These are phyloP conservation scores for Drosophila hydei DNA, from an alignment of 1,140 invertebrate species.

Conservation along the genomic window DNA sequence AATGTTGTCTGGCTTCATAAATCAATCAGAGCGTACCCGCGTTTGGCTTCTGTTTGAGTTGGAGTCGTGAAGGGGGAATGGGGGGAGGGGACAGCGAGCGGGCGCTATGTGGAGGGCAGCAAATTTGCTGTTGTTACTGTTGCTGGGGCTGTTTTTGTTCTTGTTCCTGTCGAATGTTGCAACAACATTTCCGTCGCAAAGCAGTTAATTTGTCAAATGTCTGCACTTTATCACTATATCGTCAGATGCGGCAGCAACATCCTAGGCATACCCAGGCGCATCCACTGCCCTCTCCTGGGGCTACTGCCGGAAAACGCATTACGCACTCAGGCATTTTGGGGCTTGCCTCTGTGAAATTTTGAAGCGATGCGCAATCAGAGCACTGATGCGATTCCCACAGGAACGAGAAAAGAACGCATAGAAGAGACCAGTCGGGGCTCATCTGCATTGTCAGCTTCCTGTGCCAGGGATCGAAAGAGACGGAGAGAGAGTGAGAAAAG, in stretches of 20 bases:
- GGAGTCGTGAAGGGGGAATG: neutral
- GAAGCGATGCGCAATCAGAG: constrained; percentile 79
- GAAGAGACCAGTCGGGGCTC: constrained; percentile 40
- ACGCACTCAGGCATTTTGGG: constrained; percentile 76
- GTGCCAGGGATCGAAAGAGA: constrained; percentile 2
- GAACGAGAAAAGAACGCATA: constrained; percentile 40
- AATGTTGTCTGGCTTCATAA: constrained; percentile 46
- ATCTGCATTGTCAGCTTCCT: constrained; percentile 67
- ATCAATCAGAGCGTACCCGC: constrained; percentile 41
- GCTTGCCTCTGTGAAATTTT: constrained; percentile 72
- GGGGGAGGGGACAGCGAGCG: too few species aligned
- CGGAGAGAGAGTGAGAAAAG: neutral
- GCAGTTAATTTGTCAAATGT: constrained; percentile 83
- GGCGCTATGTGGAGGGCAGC: constrained; percentile 1
- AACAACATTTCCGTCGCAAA: constrained; percentile 77
- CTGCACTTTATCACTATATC: constrained; percentile 83
- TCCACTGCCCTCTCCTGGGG: neutral
- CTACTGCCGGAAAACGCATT: constrained; percentile 63
- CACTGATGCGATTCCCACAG: constrained; percentile 77
- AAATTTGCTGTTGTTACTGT: constrained; percentile 10
- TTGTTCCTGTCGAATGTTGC: constrained; percentile 59
- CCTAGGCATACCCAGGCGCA: neutral
- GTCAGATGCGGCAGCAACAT: constrained; percentile 34
- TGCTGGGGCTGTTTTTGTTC: constrained; percentile 22
- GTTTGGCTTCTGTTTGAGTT: constrained; percentile 24